phyloP scores from a whole-genome alignment of 2,113 vertebrate genomes.

The Syngnathoides biaculeatus region DNA sequence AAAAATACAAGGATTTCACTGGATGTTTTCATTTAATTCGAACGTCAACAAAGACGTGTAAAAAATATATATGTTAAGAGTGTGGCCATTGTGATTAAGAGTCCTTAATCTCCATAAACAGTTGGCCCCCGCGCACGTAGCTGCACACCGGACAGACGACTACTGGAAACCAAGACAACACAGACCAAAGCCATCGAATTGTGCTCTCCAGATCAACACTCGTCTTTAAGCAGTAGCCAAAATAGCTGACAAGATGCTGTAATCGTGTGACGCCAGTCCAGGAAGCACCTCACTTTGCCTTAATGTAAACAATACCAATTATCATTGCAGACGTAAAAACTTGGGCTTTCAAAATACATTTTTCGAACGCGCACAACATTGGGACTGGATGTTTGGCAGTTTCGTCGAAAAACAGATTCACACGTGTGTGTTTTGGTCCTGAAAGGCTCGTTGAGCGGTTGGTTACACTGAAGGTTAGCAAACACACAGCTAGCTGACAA shows the following conservation, averaged over 20 bases:
- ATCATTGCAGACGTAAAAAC: slow-evolving; percentile 27
- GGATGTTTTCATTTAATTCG: not conserved
- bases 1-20: not conserved
- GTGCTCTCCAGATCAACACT: not conserved
- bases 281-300: slow-evolving; percentile 35
- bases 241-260: not conserved
- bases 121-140: slow-evolving; percentile 60
- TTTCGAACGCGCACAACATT: not conserved
- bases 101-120: slow-evolving; percentile 62
- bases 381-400: not conserved
- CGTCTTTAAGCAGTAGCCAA: not conserved
- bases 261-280: slow-evolving; percentile 18
- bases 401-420: not conserved
- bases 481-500: slow-evolving; percentile 54
- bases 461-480: slow-evolving; percentile 9
- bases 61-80: no score
- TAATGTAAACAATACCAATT: slow-evolving; percentile 48
- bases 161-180: not conserved
- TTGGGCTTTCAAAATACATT: slow-evolving; percentile 33
- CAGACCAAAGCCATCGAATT: not conserved
- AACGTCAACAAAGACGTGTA: not conserved
- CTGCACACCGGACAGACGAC: not conserved
- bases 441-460: slow-evolving; percentile 2
- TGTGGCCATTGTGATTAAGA: slow-evolving; percentile 15
- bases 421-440: not conserved